Evolutionary conservation across 1,140 invertebrate genomes (phyloP).

Genomic region (Zaprionus inermis): DNA sequence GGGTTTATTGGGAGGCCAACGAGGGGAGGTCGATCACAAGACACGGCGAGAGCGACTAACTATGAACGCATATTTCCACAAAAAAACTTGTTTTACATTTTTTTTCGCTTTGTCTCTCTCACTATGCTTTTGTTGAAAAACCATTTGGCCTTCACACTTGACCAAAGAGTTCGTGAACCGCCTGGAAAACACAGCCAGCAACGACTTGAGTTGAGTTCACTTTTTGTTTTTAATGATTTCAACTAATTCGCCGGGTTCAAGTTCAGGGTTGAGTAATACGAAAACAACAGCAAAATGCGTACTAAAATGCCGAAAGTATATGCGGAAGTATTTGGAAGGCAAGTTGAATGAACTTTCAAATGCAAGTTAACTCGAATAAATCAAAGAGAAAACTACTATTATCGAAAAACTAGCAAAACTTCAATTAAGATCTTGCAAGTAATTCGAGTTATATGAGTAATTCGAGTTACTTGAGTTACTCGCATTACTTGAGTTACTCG

Average conservation of each 20-base stretch:
- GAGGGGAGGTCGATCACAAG: slow-evolving; percentile 8
- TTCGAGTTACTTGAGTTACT: neutral
- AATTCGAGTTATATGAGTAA: neutral
- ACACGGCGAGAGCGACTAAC: slow-evolving; percentile 26
- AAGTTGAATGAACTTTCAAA: neutral
- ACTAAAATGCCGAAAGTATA: slow-evolving; percentile 25
- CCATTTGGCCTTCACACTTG: slow-evolving; percentile 76
- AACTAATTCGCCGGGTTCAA: slow-evolving; percentile 60
- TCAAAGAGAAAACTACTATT: neutral
- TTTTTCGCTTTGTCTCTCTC: slow-evolving; percentile 25
- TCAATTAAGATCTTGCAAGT: neutral
- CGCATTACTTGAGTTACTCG: neutral
- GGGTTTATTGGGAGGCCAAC: neutral
- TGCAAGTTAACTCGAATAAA: neutral
- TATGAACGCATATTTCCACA: slow-evolving; percentile 3
- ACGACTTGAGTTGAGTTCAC: slow-evolving; percentile 52
- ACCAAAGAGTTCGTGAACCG: slow-evolving; percentile 73
- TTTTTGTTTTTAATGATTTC: slow-evolving; percentile 59
- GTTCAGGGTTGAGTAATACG: slow-evolving; percentile 65
- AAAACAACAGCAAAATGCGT: slow-evolving; percentile 45
- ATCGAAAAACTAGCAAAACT: neutral
- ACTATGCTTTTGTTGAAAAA: slow-evolving; percentile 31
- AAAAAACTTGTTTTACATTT: slow-evolving; percentile 45
- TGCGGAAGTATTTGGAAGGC: slow-evolving; percentile 20
- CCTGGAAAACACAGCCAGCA: slow-evolving; percentile 36